Conservation (phyloP, 2,797 vertebrate genomes). For the Chlorospingus semifuscus region DNA sequence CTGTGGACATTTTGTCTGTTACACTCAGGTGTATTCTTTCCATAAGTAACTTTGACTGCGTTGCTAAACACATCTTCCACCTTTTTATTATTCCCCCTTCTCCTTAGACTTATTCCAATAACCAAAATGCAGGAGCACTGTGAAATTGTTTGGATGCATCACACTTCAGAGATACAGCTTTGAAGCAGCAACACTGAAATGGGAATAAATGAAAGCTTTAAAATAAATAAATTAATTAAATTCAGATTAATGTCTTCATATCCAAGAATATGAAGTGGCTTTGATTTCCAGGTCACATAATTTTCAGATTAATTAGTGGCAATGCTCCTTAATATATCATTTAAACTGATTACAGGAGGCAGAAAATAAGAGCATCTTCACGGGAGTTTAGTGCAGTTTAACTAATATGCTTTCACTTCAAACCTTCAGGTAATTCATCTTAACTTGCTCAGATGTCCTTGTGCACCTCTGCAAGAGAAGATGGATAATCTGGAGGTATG, state of each 20-base stretch:
- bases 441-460: not conserved
- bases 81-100: not conserved
- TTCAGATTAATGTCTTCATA: not conserved
- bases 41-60: not conserved
- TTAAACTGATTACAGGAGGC: slow-evolving; percentile 33
- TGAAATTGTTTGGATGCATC: not conserved
- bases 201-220: not conserved
- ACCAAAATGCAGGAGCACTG: not conserved
- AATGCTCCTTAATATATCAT: slow-evolving; percentile 30
- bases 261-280: not conserved
- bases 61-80: not conserved
- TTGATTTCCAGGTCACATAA: slow-evolving; percentile 39
- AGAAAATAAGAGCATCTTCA: slow-evolving; percentile 25
- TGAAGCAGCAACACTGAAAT: not conserved
- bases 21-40: not conserved
- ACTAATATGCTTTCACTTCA: slow-evolving; percentile 28
- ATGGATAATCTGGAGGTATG: not conserved
- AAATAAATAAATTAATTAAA: slow-evolving; percentile 17
- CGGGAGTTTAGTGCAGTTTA: not conserved
- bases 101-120: not conserved
- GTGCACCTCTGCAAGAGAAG: not conserved
- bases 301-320: slow-evolving; percentile 33
- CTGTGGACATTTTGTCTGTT: not conserved
- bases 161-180: not conserved
- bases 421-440: slow-evolving; percentile 17